Evolutionary conservation across 2,888 invertebrate genomes (phyloP), one percentile per base, ranked within the genome.

Genomic region (Leptinotarsa tumamoca): DNA sequence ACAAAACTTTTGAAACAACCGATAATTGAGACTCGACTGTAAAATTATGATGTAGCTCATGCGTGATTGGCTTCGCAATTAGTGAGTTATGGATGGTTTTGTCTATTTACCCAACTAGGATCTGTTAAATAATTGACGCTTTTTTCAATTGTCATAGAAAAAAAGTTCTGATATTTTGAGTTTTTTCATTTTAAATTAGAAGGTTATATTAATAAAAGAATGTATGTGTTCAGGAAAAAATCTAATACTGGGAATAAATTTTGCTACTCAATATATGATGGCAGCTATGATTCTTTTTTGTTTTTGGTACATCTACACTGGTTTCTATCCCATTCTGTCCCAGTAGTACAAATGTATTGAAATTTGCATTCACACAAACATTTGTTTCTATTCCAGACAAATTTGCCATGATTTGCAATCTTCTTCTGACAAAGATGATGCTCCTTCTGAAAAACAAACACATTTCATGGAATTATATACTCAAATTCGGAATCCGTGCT

Each of bases 321-420:
- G 50, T 66, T 70, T 72, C 69, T 70, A 23, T 74, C 71, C 78
- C 78, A 78, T 23, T 68, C 68, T 49, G 78, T 73, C 3, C 78
- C 78, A 14, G 75, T 78, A 4, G 75, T 73, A 52, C 78, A 78
- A 49, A 78, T 33, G 50, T 69, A 68, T 72, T 76, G 74, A 49
- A 67, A 61, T 58, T 71, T 27, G 49, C 78, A 78, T 67, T 78
- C 61, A 69, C 78, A 78, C 15, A 68, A 56, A 21, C 78, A 78
- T 4, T 68, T 73, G 21, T 72, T 27, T 15, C 73, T 73, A 63
- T 75, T 78, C 78, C 78, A 78, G 3, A 50, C 17, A 43, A 73
- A 68, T 61, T 76, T 78, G 21, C 73, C 51, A 18, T 58, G 63
- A 15, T 71, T 73, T 33, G 21, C 66, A 10, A 76, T 72, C 58